phyloP scores from a whole-genome alignment of 2,113 vertebrate species.

The Laticauda colubrina region DNA sequence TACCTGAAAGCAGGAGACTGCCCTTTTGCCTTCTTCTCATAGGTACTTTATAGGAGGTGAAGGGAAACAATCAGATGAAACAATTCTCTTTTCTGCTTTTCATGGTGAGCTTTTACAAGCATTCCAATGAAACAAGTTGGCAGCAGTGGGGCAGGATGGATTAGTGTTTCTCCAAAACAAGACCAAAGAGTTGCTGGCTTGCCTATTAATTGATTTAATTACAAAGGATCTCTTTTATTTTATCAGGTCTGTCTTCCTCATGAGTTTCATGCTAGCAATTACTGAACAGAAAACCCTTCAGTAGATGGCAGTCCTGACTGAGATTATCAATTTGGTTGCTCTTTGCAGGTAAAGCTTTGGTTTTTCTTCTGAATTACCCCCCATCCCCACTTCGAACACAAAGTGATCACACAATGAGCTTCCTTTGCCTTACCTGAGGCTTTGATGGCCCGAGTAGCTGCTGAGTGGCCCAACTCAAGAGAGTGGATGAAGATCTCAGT shows the following conservation, averaged over 20 bases:
- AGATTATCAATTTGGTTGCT: background rate
- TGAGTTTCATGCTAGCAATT: background rate
- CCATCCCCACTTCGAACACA: background rate
- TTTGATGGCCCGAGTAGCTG: slow-evolving; percentile 88
- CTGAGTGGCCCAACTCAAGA: slow-evolving; percentile 90
- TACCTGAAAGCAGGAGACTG: background rate
- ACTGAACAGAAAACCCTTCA: background rate
- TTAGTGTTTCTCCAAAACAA: background rate
- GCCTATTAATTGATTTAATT: background rate
- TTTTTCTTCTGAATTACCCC: background rate
- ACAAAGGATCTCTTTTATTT: background rate
- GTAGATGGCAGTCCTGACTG: background rate
- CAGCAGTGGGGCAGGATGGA: background rate
- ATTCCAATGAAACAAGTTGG: background rate
- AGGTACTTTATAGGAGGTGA: too few relatives aligned
- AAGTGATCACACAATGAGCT: background rate
- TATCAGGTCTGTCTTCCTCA: background rate
- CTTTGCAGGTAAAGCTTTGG: background rate
- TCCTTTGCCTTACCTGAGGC: slow-evolving; percentile 81
- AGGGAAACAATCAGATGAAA: background rate
- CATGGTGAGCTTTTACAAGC: background rate
- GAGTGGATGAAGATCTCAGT: slow-evolving; percentile 95
- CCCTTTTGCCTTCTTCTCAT: background rate
- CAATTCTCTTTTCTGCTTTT: background rate
- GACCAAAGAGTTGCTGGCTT: background rate